These are phyloP conservation scores for Danio tinwini DNA, from an alignment of 2,797 vertebrate species.

Conservation along the genomic window DNA sequence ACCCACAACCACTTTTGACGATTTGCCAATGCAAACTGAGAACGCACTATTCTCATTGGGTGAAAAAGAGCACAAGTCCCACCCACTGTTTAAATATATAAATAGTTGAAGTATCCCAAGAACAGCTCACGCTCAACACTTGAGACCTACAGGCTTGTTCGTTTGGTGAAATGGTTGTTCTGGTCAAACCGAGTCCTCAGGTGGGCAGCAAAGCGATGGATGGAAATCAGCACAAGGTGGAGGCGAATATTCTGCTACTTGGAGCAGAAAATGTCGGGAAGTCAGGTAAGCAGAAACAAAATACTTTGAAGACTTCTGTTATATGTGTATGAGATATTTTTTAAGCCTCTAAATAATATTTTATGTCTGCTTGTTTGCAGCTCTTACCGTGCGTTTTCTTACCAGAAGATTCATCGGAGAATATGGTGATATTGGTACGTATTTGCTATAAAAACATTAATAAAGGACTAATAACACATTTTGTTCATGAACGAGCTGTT, in stretches of 20 bases:
- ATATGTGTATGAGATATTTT: not conserved
- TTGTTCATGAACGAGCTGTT: not conserved
- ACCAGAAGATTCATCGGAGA: slow-evolving; percentile 76
- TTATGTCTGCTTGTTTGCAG: slow-evolving; percentile 50
- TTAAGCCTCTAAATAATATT: not conserved
- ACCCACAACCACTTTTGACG: not conserved
- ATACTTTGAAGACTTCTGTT: not conserved
- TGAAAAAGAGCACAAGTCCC: not conserved
- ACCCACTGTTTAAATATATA: slow-evolving; percentile 10
- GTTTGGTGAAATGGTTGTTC: slow-evolving; percentile 66
- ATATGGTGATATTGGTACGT: slow-evolving; percentile 75
- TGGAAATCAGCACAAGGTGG: slow-evolving; percentile 68
- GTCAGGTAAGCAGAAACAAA: slow-evolving; percentile 67
- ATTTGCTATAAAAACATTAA: not conserved
- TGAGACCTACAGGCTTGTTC: not conserved
- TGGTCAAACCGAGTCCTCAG: slow-evolving; percentile 60
- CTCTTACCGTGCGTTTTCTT: slow-evolving; percentile 73
- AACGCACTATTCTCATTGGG: slow-evolving; percentile 27
- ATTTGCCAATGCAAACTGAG: not conserved
- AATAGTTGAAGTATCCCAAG: not conserved
- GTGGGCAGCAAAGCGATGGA: slow-evolving; percentile 62
- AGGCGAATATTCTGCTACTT: slow-evolving; percentile 74
- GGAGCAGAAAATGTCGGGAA: slow-evolving; percentile 76
- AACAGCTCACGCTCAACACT: not conserved
- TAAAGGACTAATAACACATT: not conserved